Base-by-base conservation (phyloP, 2,888 invertebrate species). In the Drosophila mimetica region DNA sequence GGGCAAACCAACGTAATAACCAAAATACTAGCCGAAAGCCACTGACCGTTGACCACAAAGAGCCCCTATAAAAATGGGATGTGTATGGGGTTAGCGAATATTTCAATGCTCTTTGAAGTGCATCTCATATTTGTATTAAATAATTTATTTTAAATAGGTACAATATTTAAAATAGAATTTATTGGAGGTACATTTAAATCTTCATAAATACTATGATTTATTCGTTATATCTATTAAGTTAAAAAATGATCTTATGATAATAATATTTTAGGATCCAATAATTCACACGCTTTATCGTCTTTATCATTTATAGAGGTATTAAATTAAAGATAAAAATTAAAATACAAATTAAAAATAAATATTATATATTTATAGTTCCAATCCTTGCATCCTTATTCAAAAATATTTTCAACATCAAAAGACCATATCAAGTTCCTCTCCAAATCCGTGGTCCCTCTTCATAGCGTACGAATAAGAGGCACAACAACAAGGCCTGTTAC, bases 401-500 rank as follows among this genome's bases (percentile, higher is more conserved):
- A 11, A 30, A 3, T 3, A 11, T 30, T 11, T 37, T 7, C 0
- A 0, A 8, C 1, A 3, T 16, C 16, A 1, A 16, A 37, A 16
- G n/a, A 5, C 2, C 4, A 18, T 42, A 2, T 5, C 6, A 59
- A 59, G 0, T 8, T 7, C 11, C 8, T 2, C 22, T 6, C 8
- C 1, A 37, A 22, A 46, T 22, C 11, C 2, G 37, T 14, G 8
- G 46, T 39, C 60, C 22, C 46, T 4, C 8, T 11, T 2, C 11
- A 8, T 22, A 46, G 44, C 44, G 60, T 16, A 30, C 22, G n/a
- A 30, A 28, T 28, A 57, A 42, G 34, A 39, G 54, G 7, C 25
- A 25, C 66, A 67, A 67, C 69, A 58, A 65, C 65, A 79, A 78
- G 71, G 79, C 77, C 80, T 79, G 80, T 82, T 83, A 81, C 86